A percentile compares a stretch with the other conserved stretches of the same genome.
Conservation (phyloP, 2,797 vertebrate genomes). For the Poeciliopsis infans region DNA sequence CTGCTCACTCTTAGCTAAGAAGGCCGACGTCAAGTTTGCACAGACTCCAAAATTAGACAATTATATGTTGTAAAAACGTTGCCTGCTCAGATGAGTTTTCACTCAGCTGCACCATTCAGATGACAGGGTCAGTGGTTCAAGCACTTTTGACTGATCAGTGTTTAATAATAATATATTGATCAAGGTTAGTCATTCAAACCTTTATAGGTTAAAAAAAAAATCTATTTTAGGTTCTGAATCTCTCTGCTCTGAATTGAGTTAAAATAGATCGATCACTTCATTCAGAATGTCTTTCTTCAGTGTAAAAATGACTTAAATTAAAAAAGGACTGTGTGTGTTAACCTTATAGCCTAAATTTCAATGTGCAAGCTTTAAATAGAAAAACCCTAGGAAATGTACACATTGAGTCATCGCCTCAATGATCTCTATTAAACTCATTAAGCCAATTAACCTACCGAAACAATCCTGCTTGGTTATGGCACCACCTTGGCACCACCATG, state of each 20-base stretch:
- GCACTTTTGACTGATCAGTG: too few relatives aligned
- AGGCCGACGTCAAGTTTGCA: background rate
- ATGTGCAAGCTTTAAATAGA: constrained; percentile 19
- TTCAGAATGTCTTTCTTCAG: background rate
- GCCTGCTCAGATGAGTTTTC: background rate
- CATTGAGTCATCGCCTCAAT: constrained; percentile 62
- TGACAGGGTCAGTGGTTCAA: background rate
- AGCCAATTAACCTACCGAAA: constrained; percentile 78
- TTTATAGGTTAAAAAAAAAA: background rate
- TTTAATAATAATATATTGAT: background rate
- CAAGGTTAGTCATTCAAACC: background rate
- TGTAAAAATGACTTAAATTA: background rate
- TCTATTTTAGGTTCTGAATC: background rate
- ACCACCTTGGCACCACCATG: constrained; percentile 56
- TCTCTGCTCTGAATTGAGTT: background rate
- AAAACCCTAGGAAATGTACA: constrained; percentile 42
- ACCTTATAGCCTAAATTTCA: constrained; percentile 8
- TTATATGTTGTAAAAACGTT: background rate
- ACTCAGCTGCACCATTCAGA: background rate
- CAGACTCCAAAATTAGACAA: background rate
- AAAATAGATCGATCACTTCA: background rate
- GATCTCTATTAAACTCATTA: constrained; percentile 74
- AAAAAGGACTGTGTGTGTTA: constrained; percentile 8
- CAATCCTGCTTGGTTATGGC: constrained; percentile 55
- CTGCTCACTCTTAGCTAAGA: background rate